These are phyloP conservation scores for Eupelmus urozonus DNA, from an alignment of 2,888 invertebrate genomes.

Conservation along the genomic window DNA sequence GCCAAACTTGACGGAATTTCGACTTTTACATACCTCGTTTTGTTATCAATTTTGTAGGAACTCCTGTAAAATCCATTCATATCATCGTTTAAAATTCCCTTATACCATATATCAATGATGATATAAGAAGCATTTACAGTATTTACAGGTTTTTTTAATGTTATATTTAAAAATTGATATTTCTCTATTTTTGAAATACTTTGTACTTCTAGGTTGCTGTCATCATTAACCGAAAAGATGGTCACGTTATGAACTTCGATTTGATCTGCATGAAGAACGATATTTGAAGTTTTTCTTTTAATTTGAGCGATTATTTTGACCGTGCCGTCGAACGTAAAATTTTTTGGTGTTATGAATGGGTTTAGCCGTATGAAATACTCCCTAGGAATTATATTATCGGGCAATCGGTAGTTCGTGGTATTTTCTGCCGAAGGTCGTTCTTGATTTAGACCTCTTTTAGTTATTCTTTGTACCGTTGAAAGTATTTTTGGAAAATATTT, in stretches of 20 bases:
- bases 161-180: slow-evolving; percentile 38
- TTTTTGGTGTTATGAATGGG: slow-evolving; percentile 16
- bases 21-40: slow-evolving; percentile 24
- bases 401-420: slow-evolving; percentile 31
- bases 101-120: slow-evolving; percentile 23
- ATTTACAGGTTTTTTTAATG: not conserved
- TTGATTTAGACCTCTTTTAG: too few relatives aligned
- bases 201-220: not conserved
- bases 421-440: too few relatives aligned
- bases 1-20: too few relatives aligned
- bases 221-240: too few relatives aligned
- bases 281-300: not conserved
- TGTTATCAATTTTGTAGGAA: not conserved
- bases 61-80: slow-evolving; percentile 28
- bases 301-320: slow-evolving; percentile 12
- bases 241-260: not conserved
- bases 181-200: not conserved
- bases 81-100: slow-evolving; percentile 6
- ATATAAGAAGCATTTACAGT: not conserved
- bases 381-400: slow-evolving; percentile 1
- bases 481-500: too few relatives aligned
- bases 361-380: slow-evolving; percentile 19
- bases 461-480: too few relatives aligned
- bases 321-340: slow-evolving; percentile 40
- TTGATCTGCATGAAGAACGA: slow-evolving; percentile 10